Evolutionary conservation across 2,888 invertebrate species (phyloP), one percentile per base, ranked within the genome.

Genomic region (Drosophila setosimentum): DNA sequence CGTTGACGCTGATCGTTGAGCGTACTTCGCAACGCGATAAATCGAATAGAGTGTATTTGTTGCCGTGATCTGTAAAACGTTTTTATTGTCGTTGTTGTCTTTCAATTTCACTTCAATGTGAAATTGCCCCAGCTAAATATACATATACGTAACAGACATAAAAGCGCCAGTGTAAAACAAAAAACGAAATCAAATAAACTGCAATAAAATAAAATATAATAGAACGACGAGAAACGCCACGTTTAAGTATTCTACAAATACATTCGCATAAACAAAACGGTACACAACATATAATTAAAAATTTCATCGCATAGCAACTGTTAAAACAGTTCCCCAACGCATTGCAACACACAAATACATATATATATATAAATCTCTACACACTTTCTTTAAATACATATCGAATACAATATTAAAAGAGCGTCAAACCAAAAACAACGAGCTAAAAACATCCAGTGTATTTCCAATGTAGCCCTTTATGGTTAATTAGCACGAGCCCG

Each of bases 401-500:
- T n/a, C 21, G 42, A 45, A 53, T 18, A 21, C 18, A 29, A 24
- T n/a, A 54, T 50, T 64, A 0, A 30, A 54, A 53, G 16, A 62
- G 40, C 13, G 18, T 16, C 29, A 64, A 66, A 37, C 69, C 54
- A 55, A 66, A 55, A 70, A 45, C 57, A 54, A 67, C 29, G 62
- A 48, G 30, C 58, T 32, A 70, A 70, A 70, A 58, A 65, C 72
- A 68, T 48, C 60, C 63, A 37, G 80, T 68, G 86, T 61, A 78
- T 66, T 91, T 88, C 91, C 92, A 92, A 91, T 91, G 91, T 91
- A 91, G 92, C 91, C 92, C 85, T 76, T 86, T 76, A 82, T 73
- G 82, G 73, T 78, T 80, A 76, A 76, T 91, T 92, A 92, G 87
- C 91, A 92, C 91, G 91, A 91, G 66, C 78, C 54, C 87, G 90